Conservation (phyloP, 2,888 invertebrate genomes). For the Aspidiotus destructor region DNA sequence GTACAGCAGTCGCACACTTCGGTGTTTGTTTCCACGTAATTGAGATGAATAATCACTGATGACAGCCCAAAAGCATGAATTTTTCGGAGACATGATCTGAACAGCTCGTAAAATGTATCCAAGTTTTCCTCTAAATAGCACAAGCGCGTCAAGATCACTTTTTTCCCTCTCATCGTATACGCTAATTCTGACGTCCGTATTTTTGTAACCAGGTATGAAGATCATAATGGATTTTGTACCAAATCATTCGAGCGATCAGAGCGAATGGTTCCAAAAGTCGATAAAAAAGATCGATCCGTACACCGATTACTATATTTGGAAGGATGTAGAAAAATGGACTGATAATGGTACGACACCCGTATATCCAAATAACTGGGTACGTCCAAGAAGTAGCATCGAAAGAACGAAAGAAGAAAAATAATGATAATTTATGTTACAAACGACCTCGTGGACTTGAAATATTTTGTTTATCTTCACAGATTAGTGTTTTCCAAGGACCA, state of each 20-base stretch:
- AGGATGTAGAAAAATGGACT: constrained; percentile 19
- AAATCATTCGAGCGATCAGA: constrained; percentile 66
- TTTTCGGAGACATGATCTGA: no score
- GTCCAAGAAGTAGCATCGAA: constrained; percentile 26
- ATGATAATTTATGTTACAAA: neutral
- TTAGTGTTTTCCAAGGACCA: constrained; percentile 39
- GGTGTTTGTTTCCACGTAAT: no score
- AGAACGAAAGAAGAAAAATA: no score
- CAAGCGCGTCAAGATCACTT: no score
- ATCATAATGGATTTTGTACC: constrained; percentile 58
- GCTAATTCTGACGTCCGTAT: no score
- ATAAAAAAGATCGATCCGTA: constrained; percentile 51
- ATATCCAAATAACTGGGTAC: constrained; percentile 72
- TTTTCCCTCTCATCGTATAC: no score
- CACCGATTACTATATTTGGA: constrained; percentile 71
- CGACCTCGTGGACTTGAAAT: neutral
- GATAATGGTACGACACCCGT: constrained; percentile 47
- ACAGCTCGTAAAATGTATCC: no score
- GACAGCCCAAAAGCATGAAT: no score
- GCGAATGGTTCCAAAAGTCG: constrained; percentile 72
- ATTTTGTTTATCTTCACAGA: constrained; percentile 5
- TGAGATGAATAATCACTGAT: no score
- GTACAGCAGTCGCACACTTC: no score
- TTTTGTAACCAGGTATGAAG: constrained; percentile 46
- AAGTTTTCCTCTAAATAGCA: no score